Percentiles rank a stretch among this genome's conserved stretches.
phyloP scores from a whole-genome alignment of 1,140 invertebrate species.

The Neodiprion virginianus region DNA sequence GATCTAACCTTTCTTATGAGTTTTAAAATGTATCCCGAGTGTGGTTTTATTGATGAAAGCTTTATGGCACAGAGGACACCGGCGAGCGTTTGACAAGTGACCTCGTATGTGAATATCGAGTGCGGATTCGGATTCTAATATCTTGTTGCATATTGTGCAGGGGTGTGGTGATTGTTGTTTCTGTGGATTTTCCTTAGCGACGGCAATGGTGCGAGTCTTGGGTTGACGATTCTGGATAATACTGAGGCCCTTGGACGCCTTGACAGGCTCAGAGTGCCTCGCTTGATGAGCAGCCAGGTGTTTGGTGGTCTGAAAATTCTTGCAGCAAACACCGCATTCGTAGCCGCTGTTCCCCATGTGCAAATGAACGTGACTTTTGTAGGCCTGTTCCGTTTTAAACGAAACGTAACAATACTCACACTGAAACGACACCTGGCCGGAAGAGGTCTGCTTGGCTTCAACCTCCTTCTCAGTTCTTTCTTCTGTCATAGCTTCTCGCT shows the following conservation, averaged over 20 bases:
- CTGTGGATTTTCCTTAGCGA: slow-evolving; percentile 17
- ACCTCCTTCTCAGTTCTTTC: not conserved
- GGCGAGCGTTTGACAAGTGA: slow-evolving; percentile 33
- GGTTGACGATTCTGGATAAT: not conserved
- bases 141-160: slow-evolving; percentile 45
- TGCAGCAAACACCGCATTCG: slow-evolving; percentile 17
- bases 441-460: not conserved
- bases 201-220: slow-evolving; percentile 37
- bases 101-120: slow-evolving; percentile 41
- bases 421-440: slow-evolving; percentile 8
- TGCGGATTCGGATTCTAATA: slow-evolving; percentile 26
- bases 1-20: slow-evolving; percentile 25
- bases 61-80: slow-evolving; percentile 46
- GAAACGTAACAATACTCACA: slow-evolving; percentile 39
- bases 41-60: slow-evolving; percentile 45
- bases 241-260: no score
- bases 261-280: slow-evolving; percentile 35
- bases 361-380: slow-evolving; percentile 40
- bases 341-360: slow-evolving; percentile 35
- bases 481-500: not conserved
- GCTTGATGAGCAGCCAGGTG: slow-evolving; percentile 23
- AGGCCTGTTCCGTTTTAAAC: slow-evolving; percentile 41
- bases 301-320: not conserved
- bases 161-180: slow-evolving; percentile 15
- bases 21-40: slow-evolving; percentile 45